phyloP scores from a whole-genome alignment of 2,113 vertebrate genomes.

The Carassius carassius region DNA sequence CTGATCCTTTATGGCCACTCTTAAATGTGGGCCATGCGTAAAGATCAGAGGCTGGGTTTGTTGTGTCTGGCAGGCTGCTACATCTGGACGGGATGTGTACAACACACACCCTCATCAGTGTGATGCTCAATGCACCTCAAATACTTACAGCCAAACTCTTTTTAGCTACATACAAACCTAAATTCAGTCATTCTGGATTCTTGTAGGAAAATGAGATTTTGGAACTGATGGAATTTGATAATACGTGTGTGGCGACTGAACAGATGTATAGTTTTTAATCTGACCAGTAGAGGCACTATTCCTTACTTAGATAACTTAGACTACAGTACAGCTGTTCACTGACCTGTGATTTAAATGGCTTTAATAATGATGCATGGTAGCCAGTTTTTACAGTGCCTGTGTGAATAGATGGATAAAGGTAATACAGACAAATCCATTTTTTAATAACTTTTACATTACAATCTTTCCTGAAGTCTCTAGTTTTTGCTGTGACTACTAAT shows the following conservation, averaged over 20 bases:
- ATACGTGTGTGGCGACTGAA: not conserved
- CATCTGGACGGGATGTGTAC: constrained; percentile 67
- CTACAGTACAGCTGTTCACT: not conserved
- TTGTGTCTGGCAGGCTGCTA: constrained; percentile 66
- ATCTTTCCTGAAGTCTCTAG: constrained; percentile 20
- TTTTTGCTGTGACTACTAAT: constrained; percentile 55
- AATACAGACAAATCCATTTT: not conserved
- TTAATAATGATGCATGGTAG: not conserved
- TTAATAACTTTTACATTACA: not conserved
- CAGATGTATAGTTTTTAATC: not conserved
- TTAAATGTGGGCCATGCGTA: constrained; percentile 65
- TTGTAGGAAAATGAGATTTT: not conserved
- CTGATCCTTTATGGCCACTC: constrained; percentile 70
- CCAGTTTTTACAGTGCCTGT: not conserved
- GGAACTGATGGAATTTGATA: not conserved
- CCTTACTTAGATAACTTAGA: not conserved
- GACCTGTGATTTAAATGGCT: constrained; percentile 19
- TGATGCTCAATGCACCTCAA: constrained; percentile 45
- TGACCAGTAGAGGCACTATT: constrained; percentile 54
- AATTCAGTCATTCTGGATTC: not conserved
- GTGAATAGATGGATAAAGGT: not conserved
- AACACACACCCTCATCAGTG: constrained; percentile 58
- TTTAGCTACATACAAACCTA: not conserved
- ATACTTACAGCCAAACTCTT: not conserved
- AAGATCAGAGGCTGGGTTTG: constrained; percentile 69